Percentiles rank a stretch among this genome's conserved stretches.
Evolutionary conservation across 2,113 vertebrate species (phyloP).

Genomic region (Charina bottae): DNA sequence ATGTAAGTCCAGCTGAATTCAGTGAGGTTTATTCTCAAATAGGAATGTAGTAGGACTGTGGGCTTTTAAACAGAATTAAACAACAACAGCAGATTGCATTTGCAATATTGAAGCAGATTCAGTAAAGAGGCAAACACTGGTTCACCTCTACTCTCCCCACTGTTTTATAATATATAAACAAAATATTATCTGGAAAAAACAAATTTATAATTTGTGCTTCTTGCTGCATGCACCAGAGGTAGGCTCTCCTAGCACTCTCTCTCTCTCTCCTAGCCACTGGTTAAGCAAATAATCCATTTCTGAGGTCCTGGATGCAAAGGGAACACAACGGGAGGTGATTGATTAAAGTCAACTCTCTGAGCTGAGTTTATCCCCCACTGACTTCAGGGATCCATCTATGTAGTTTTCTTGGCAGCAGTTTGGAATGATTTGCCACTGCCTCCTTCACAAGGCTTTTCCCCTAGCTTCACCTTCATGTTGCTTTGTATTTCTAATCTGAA

Average conservation of each 20-base stretch:
- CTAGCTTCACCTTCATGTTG: neutral
- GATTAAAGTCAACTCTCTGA: neutral
- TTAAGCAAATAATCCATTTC: neutral
- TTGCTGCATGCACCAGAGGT: neutral
- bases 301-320: neutral
- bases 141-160: neutral
- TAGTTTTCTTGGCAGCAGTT: neutral
- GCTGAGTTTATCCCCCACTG: neutral
- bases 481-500: constrained; percentile 28
- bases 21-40: neutral
- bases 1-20: neutral
- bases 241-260: neutral
- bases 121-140: neutral
- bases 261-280: neutral
- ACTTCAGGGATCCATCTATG: neutral
- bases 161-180: neutral
- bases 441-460: neutral
- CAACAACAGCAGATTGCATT: neutral
- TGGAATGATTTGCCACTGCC: neutral
- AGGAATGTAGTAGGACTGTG: neutral
- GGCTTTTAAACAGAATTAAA: neutral
- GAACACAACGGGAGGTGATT: neutral
- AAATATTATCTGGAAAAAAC: neutral
- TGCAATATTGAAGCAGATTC: neutral
- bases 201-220: neutral